Evolutionary conservation across 1,140 invertebrate genomes (phyloP).

Genomic region (Protaetia brevitarsis): DNA sequence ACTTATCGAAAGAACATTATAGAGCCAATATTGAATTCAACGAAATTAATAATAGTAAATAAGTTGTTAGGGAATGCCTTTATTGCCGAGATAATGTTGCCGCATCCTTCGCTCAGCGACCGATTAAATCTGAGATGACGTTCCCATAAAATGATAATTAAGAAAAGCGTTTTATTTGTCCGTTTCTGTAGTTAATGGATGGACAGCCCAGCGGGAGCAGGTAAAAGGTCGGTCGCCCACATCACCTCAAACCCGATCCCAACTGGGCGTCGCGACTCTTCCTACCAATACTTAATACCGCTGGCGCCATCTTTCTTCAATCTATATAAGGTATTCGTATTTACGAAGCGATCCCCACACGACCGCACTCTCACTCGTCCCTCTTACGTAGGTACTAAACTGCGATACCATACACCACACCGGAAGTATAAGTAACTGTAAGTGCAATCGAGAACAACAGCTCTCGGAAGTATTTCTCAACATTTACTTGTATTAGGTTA

Average conservation of each 20-base stretch:
- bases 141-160: conserved; percentile 17
- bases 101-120: not conserved
- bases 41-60: not conserved
- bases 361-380: no score
- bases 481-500: conserved; percentile 17
- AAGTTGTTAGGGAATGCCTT: not conserved
- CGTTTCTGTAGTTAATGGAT: conserved; percentile 5
- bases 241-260: not conserved
- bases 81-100: not conserved
- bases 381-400: not conserved
- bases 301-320: no score
- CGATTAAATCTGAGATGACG: conserved; percentile 17
- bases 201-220: not conserved
- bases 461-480: conserved; percentile 11
- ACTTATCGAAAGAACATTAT: not conserved
- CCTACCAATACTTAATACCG: no score
- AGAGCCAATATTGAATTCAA: not conserved
- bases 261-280: no score
- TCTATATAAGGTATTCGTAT: no score
- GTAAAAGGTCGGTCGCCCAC: not conserved
- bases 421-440: conserved; percentile 11
- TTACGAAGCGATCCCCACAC: no score
- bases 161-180: conserved; percentile 16
- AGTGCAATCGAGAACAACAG: conserved; percentile 11
- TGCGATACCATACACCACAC: not conserved